Evolutionary conservation across 1,140 invertebrate genomes (phyloP).

Genomic region (Anastatus disparis): DNA sequence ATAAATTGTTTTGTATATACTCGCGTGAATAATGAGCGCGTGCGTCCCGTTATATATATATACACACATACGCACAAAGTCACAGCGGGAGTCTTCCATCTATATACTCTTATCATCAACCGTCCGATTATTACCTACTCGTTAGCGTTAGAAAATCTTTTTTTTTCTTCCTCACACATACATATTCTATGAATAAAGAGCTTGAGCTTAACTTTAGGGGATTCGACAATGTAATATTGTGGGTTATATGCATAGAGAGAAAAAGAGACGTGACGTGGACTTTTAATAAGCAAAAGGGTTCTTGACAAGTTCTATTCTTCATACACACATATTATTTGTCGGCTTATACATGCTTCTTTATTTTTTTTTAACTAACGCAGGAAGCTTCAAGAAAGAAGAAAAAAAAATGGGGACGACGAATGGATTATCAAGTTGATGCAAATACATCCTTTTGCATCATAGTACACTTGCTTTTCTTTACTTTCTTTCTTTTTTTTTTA

Average conservation of each 20-base stretch:
- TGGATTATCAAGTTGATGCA: background rate
- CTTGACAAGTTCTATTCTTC: background rate
- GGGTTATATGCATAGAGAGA: no score
- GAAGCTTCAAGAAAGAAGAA: background rate
- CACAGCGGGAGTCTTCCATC: slow-evolving; percentile 17
- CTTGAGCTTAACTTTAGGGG: background rate
- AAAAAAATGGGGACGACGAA: no score
- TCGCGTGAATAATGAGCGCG: slow-evolving; percentile 17
- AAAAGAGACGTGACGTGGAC: slow-evolving; percentile 3
- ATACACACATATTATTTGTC: background rate
- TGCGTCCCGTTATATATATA: no score
- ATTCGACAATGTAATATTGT: no score
- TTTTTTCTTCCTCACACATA: background rate
- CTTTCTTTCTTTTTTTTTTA: no score
- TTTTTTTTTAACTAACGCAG: background rate
- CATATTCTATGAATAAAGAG: background rate
- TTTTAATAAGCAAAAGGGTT: slow-evolving; percentile 16
- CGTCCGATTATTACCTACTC: slow-evolving; percentile 12
- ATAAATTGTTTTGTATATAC: no score
- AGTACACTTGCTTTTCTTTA: slow-evolving; percentile 1
- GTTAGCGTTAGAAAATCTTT: no score
- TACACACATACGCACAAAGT: slow-evolving; percentile 6
- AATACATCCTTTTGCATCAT: background rate
- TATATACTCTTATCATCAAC: slow-evolving; percentile 20
- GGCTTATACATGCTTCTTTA: no score